These are phyloP conservation scores for Onthophagus sagittarius DNA, from an alignment of 2,888 invertebrate genomes.

Conservation along the genomic window DNA sequence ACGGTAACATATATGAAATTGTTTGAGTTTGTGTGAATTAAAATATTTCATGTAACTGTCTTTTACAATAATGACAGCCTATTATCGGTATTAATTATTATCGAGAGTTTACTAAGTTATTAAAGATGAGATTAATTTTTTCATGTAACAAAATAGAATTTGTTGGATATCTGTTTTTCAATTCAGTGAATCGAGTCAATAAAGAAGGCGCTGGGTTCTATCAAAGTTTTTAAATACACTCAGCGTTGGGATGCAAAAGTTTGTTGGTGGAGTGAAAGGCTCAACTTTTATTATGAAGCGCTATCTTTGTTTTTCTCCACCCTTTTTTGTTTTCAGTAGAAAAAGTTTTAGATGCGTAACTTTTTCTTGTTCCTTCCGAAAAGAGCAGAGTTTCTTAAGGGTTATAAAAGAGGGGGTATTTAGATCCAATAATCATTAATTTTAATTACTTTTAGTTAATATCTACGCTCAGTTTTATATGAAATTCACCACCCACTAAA, in stretches of 20 bases:
- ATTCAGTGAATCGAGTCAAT: not conserved
- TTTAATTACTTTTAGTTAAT: not conserved
- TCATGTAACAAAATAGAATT: not conserved
- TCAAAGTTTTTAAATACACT: not conserved
- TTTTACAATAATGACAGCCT: no score
- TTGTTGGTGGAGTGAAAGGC: not conserved
- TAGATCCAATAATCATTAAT: not conserved
- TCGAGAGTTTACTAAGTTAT: no score
- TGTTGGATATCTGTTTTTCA: not conserved
- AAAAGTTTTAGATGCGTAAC: not conserved
- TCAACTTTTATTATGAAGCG: not conserved
- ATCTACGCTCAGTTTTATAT: no score
- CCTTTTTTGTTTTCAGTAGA: not conserved
- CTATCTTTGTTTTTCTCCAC: not conserved
- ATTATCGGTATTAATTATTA: no score
- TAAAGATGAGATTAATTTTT: not conserved
- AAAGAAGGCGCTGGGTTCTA: not conserved
- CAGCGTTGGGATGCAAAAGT: not conserved
- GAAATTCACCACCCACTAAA: no score
- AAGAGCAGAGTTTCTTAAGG: not conserved
- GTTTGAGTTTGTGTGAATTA: no score
- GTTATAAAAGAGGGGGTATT: not conserved
- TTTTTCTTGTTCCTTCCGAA: not conserved
- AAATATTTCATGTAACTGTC: no score
- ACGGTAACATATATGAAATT: no score